Evolutionary conservation across 1,140 invertebrate genomes (phyloP), one percentile per base, ranked within the genome.

Genomic region (Drosophila rhopaloa): DNA sequence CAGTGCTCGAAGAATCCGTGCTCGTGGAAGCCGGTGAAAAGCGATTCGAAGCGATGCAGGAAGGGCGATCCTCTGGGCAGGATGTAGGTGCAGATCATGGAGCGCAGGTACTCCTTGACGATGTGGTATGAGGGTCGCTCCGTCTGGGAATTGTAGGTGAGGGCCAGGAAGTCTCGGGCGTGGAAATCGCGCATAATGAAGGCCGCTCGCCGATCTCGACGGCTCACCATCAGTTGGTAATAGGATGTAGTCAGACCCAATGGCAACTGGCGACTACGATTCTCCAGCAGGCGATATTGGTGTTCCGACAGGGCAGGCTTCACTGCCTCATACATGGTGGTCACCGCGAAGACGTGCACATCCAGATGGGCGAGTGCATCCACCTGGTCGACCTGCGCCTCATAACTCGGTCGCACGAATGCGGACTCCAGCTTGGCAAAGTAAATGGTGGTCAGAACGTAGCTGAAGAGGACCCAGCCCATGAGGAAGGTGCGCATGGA

Each of bases 401-500:
- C 77, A 44, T 75, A 92, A 2, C 48, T 68, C 1, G 91, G 90
- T 16, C 77, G 79, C 0, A 92, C 83, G 38, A 92, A 92, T 11
- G 66, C 79, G 24, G 90, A 91, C 41, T 92, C 91, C 46, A 92
- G 53, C 35, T 92, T 90, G 40, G 81, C 90, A 40, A 91, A 91
- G 60, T 91, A 92, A n/a, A 92, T 84, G 35, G 66, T 73, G 5
- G 90, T 90, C 41, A 92, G 38, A 0, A 91, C 77, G 50, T 92
- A 92, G 29, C 84, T 89, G 27, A 92, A 92, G 9, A 92, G 41
- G 8, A 92, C 79, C 91, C 91, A 92, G 11, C 65, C 61, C 44
- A 92, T 79, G 0, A 92, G 75, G 0, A 86, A 91, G 1, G 58
- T 43, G 0, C 90, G 81, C 44, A 91, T 16, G 0, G 90, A 91